These are phyloP conservation scores for Linnaemya tessellans DNA, from an alignment of 2,888 invertebrate genomes.

Conservation along the genomic window DNA sequence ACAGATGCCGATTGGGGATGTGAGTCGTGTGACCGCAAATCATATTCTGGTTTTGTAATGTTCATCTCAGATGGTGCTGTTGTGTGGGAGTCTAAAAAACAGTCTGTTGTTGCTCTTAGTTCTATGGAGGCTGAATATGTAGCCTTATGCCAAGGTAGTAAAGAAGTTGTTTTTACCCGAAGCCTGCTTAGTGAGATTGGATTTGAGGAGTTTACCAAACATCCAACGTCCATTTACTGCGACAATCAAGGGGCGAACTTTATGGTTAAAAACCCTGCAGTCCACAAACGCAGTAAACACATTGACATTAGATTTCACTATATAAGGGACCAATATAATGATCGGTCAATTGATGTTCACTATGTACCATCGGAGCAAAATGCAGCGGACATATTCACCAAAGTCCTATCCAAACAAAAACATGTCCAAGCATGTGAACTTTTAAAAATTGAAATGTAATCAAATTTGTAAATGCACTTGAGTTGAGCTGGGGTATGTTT, in stretches of 20 bases:
- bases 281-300: conserved; percentile 70
- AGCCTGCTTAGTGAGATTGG: conserved; percentile 62
- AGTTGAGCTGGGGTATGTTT: no score
- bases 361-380: conserved; percentile 52
- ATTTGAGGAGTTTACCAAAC: conserved; percentile 55
- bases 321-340: conserved; percentile 47
- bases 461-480: not conserved
- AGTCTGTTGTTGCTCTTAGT: conserved; percentile 53
- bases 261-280: no score
- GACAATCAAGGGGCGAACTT: no score
- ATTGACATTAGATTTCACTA: conserved; percentile 67
- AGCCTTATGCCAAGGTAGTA: conserved; percentile 64
- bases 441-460: conserved; percentile 12
- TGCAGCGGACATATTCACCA: conserved; percentile 64
- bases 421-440: conserved; percentile 34
- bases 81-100: conserved; percentile 71
- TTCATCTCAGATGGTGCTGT: conserved; percentile 56
- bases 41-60: conserved; percentile 62
- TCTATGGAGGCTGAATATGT: no score
- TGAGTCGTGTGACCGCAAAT: conserved; percentile 15
- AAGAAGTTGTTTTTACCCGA: conserved; percentile 63
- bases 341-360: conserved; percentile 39
- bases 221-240: no score
- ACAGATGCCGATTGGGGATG: conserved; percentile 73
- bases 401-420: conserved; percentile 52